Base-by-base conservation (phyloP, 2,888 invertebrate species). In the Criorhina ranunculi region DNA sequence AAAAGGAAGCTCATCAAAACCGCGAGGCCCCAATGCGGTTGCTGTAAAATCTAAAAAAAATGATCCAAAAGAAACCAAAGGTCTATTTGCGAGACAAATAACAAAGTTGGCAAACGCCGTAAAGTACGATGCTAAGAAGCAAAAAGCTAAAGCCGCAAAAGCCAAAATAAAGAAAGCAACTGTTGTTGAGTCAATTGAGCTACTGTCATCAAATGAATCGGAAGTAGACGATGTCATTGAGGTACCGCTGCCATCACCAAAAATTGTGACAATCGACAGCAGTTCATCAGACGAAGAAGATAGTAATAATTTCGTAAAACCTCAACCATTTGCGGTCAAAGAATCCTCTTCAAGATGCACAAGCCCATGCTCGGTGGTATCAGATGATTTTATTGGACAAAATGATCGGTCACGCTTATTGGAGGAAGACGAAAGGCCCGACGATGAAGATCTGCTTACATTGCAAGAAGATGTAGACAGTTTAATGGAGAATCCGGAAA, bases 301-400 rank as follows among this genome's bases (percentile, higher is more conserved):
- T 12, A 9, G 9, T 11, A 59, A 49, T 5, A 37, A 69, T 24
- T 86, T 87, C 24, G 64, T 49, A 2, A 86, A 85, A 29, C 86
- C 87, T n/a, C 72, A 76, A 11, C 15, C 44, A 6, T 19, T 70
- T 9, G 8, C 6, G 7, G 7, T 6, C 4, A 73, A 55, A 40
- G 60, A 79, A 15, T 49, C 19, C 12, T 72, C 86, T 11, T 88
- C 88, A 6, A 86, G 89, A 2, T 89, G 89, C 49, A 87, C 87
- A 11, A 91, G 91, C 0, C 91, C 92, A 1, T 88, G 88, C 60
- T 91, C 91, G 0, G 89, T 91, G 7, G 70, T 91, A 42, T 89
- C 89, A 7, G 92, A 92, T 88, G 92, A 92, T 78, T 92, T 92
- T 37, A 91, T 92, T 82, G 91, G 89, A 0, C 90, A 90, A 49